Evolutionary conservation across 2,113 vertebrate genomes (phyloP), one percentile per base, ranked within the genome.

Genomic region (Marcusenius ussheri): DNA sequence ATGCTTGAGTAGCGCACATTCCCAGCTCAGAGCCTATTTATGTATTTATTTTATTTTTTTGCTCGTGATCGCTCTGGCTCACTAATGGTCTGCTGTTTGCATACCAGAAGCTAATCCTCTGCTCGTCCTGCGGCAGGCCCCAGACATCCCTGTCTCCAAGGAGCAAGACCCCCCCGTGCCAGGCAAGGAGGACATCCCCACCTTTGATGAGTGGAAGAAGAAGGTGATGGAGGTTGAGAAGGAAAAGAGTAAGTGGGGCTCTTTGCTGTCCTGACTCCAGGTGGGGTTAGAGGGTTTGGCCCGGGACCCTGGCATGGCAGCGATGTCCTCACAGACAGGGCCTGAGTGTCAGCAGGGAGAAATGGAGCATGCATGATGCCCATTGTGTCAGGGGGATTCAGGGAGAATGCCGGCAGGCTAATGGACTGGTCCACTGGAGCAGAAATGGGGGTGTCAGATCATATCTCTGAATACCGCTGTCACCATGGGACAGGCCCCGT

Each of bases 221-320:
- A 97, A 99, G 93, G 97, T 99, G 91, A 98, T 99, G 98, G 98
- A 99, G 95, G 98, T 98, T 90, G 98, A 99, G 94, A 99, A 98
- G 94, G 98, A 99, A 94, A 99, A 99, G 94, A 99, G 98, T 99
- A 95, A 95, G 98, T 58, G 46, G 56, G 45, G 8, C 31, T 11
- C 80, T 56, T 45, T 56, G 13, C n/a, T 70, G 62, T 70, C 62
- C 10, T 3, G 62, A 31, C 1, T 70, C 9, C n/a, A 4, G 62
- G 58, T 27, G 62, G 62, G 62, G 58, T 31, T 9, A 0, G 58
- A n/a, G 58, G 58, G n/a, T 27, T 66, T 13, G n/a, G 27, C 62
- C 39, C 3, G 45, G 46, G 42, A 19, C 46, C n/a, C 83, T n/a
- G 10, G 46, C 15, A 15, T 87, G 46, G 47, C 1, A 7, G n/a